Conservation (phyloP, 2,888 invertebrate genomes). For the Apocheima hispidaria region DNA sequence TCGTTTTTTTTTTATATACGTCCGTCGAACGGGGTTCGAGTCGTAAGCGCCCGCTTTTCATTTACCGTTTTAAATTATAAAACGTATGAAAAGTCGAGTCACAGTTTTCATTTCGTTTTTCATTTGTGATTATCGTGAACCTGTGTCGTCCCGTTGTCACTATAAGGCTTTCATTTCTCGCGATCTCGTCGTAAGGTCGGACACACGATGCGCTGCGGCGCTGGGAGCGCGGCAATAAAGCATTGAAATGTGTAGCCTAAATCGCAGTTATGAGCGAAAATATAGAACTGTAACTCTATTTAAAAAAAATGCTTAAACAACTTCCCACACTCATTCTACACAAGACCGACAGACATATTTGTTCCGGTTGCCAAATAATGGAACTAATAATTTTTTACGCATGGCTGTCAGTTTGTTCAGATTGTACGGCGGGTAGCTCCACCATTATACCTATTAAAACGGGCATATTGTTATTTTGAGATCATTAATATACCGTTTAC, state of each 20-base stretch:
- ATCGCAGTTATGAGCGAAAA: no score
- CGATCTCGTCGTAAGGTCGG: not conserved
- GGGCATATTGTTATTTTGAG: no score
- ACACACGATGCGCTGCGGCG: not conserved
- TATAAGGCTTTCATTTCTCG: not conserved
- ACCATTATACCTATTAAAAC: no score
- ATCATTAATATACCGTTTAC: no score
- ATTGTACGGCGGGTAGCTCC: no score
- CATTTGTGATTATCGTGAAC: not conserved
- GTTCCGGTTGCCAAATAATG: no score
- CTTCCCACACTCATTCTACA: no score
- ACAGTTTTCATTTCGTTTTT: not conserved
- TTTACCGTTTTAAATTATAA: slow-evolving; percentile 35
- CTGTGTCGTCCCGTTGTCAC: not conserved
- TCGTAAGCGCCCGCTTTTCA: slow-evolving; percentile 21
- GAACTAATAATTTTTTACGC: no score
- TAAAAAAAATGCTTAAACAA: no score
- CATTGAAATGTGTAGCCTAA: not conserved
- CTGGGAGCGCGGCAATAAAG: not conserved
- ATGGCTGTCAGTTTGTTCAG: no score
- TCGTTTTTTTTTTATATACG: not conserved
- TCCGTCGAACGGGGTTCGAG: not conserved
- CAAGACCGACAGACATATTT: no score
- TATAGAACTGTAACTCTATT: no score
- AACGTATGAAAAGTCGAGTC: slow-evolving; percentile 31